Base-by-base conservation (phyloP, 1,140 invertebrate species). In the Eriocheir sinensis region DNA sequence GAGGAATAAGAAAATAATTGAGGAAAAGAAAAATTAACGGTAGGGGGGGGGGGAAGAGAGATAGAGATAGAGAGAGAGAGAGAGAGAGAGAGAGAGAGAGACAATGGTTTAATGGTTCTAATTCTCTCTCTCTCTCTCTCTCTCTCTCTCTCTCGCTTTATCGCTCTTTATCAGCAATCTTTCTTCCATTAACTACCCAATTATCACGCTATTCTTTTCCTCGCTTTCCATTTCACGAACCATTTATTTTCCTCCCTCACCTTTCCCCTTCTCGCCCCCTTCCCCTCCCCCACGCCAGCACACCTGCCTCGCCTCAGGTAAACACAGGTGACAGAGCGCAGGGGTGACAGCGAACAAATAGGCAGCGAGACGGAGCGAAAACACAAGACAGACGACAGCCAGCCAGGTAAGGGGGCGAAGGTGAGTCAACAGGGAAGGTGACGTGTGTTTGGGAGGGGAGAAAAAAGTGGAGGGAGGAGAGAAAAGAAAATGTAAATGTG, bases 301-400 rank as follows among this genome's bases (percentile, higher is more conserved):
- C 60, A 72, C 60, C 60, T 72, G 60, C 60, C 60, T 2, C 60
- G 60, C 21, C 60, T 72, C 60, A 72, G 60, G 60, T 72, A 72
- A 72, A 72, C 60, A 72, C n/a, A 72, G 1, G 60, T 72, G 60
- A 72, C 60, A n/a, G 4, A 72, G n/a, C 60, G 15, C 44, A 72
- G 21, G 60, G 53, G 60, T 72, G 60, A 72, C 60, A 72, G 60
- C 27, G n/a, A 72, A 72, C 60, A 72, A 72, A 72, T 72, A 72
- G 60, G 21, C 3, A 12, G 17, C 27, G 60, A 72, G 60, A 72
- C n/a, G 53, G n/a, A n/a, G 60, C 27, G n/a, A n/a, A n/a, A 53
- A 72, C n/a, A n/a, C n/a, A n/a, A n/a, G n/a, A n/a, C n/a, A n/a
- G n/a, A n/a, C n/a, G n/a, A 72, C 60, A 72, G 60, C 27, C 60